These are phyloP conservation scores for Oncorhynchus mykiss DNA, from an alignment of 2,113 vertebrate genomes.

Conservation along the genomic window DNA sequence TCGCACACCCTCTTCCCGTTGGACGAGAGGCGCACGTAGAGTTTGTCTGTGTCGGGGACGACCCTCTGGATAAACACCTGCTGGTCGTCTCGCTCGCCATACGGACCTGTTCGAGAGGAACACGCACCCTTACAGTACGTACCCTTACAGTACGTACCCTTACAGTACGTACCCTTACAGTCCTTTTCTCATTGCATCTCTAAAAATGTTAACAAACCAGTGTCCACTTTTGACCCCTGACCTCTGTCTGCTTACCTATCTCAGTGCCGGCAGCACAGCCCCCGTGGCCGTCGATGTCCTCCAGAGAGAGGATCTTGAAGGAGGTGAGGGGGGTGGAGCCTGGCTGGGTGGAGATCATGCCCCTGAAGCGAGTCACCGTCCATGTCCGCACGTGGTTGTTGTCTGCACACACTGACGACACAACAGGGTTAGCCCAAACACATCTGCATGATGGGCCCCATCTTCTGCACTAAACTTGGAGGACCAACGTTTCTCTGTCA, in stretches of 20 bases:
- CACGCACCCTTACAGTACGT: background rate
- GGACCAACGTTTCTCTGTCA: background rate
- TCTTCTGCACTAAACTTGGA: background rate
- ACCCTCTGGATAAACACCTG: slow-evolving; percentile 93
- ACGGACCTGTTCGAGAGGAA: slow-evolving; percentile 75
- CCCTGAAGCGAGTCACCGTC: slow-evolving; percentile 90
- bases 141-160: background rate
- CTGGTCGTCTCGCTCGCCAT: slow-evolving; percentile 87
- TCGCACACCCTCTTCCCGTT: slow-evolving; percentile 89
- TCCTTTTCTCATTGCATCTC: background rate
- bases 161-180: background rate
- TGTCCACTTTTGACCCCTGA: slow-evolving; percentile 48
- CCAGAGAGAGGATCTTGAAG: slow-evolving; percentile 88
- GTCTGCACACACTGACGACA: slow-evolving; percentile 83
- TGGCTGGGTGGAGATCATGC: slow-evolving; percentile 93
- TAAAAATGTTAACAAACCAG: background rate
- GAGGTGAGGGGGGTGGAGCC: slow-evolving; percentile 89
- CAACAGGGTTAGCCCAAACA: background rate
- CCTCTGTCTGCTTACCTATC: slow-evolving; percentile 80
- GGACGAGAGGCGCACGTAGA: slow-evolving; percentile 87
- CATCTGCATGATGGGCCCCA: slow-evolving; percentile 24
- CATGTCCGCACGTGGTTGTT: slow-evolving; percentile 91
- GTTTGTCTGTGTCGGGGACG: slow-evolving; percentile 83
- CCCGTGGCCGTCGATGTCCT: slow-evolving; percentile 77
- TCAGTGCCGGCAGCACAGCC: slow-evolving; percentile 85